These are phyloP conservation scores for Melieria picta DNA, from an alignment of 2,888 invertebrate species.

Conservation along the genomic window DNA sequence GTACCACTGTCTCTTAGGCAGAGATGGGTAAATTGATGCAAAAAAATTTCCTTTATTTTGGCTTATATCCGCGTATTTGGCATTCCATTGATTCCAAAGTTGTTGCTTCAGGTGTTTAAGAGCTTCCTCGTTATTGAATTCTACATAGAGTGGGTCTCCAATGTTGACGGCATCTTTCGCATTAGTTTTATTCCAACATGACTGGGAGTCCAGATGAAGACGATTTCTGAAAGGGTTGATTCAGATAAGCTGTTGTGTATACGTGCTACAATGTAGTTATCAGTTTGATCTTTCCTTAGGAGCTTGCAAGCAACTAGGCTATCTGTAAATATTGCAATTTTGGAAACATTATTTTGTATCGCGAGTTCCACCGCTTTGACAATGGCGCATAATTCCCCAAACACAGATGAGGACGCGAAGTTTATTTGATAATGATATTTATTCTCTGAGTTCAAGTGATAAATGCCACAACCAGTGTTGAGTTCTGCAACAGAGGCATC, in stretches of 20 bases:
- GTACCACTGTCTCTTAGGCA: neutral
- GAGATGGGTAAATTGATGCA: neutral
- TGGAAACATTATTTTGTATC: neutral
- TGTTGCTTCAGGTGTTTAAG: no score
- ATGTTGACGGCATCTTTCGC: constrained; percentile 4
- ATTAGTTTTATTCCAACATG: neutral
- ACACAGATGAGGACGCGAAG: constrained; percentile 1
- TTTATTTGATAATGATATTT: neutral
- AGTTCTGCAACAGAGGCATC: neutral
- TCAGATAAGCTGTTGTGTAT: neutral
- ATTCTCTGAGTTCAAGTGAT: neutral
- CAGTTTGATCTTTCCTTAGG: neutral
- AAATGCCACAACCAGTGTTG: neutral
- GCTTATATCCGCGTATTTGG: no score
- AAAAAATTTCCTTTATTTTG: no score
- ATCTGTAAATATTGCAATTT: constrained; percentile 1
- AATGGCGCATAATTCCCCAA: neutral
- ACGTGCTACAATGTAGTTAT: neutral
- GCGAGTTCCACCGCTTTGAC: neutral
- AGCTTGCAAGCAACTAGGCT: neutral
- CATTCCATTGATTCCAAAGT: no score
- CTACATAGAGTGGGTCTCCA: no score
- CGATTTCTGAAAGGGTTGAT: neutral
- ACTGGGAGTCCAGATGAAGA: neutral
- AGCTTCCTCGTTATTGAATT: no score